Evolutionary conservation across 2,888 invertebrate species (phyloP).

Genomic region (Rotaria magnacalcarata): DNA sequence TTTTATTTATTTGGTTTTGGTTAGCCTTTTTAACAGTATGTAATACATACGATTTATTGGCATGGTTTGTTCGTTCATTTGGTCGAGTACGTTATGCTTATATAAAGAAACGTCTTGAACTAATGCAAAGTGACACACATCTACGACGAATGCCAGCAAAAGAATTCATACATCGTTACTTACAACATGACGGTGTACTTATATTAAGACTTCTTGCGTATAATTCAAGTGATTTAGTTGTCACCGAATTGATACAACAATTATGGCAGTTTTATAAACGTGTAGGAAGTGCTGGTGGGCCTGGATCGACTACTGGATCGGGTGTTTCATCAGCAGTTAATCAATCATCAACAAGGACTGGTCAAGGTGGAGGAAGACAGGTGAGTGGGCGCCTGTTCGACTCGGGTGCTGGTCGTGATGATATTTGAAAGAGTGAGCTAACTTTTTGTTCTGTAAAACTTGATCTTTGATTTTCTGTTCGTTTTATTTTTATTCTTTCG

Average conservation of each 20-base stretch:
- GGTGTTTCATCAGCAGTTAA: neutral
- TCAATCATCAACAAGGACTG: neutral
- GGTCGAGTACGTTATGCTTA: slow-evolving; percentile 46
- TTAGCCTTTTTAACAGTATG: slow-evolving; percentile 45
- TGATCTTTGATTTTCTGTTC: neutral
- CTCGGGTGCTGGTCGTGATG: neutral
- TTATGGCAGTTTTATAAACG: slow-evolving; percentile 45
- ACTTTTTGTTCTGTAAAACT: neutral
- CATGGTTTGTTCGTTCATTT: slow-evolving; percentile 46
- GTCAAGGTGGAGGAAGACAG: neutral
- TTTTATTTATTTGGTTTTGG: slow-evolving; percentile 47
- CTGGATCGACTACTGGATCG: slow-evolving; percentile 22
- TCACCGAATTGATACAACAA: slow-evolving; percentile 44
- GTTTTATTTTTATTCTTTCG: neutral
- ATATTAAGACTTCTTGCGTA: slow-evolving; percentile 43
- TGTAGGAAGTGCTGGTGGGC: slow-evolving; percentile 33
- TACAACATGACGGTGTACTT: slow-evolving; percentile 46
- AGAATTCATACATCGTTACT: slow-evolving; percentile 46
- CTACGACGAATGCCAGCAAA: slow-evolving; percentile 43
- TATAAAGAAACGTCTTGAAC: slow-evolving; percentile 45
- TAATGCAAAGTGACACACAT: slow-evolving; percentile 46
- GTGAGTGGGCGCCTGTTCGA: slow-evolving; percentile 21
- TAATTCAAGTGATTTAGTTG: slow-evolving; percentile 46
- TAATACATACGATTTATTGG: slow-evolving; percentile 45
- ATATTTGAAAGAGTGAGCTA: neutral